These are phyloP conservation scores for Philopedon plagiatum DNA, from an alignment of 2,888 invertebrate genomes.

Conservation along the genomic window DNA sequence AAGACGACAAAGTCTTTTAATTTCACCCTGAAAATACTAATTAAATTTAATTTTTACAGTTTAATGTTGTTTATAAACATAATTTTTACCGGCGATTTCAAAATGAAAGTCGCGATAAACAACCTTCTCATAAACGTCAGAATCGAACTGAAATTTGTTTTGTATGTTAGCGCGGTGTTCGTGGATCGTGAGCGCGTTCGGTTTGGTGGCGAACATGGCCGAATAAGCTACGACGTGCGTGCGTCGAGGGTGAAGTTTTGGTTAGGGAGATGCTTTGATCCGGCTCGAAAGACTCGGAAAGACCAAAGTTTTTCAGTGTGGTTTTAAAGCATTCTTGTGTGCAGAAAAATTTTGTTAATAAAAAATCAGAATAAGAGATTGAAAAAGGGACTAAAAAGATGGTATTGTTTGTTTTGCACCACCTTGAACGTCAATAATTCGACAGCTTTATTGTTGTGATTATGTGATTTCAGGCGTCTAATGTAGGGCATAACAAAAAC, in stretches of 20 bases:
- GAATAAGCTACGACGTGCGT: conserved; percentile 35
- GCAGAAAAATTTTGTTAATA: too few relatives aligned
- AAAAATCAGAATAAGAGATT: too few relatives aligned
- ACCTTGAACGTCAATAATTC: too few relatives aligned
- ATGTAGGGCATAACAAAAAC: too few relatives aligned
- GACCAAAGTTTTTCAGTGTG: neutral
- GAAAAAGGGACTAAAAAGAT: too few relatives aligned
- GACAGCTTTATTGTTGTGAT: too few relatives aligned
- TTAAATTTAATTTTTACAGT: conserved; percentile 1
- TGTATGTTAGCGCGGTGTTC: conserved; percentile 22
- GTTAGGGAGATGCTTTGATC: conserved; percentile 30
- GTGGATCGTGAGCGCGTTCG: conserved; percentile 30
- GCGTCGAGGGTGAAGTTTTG: conserved; percentile 30
- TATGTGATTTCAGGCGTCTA: too few relatives aligned
- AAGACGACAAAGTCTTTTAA: neutral
- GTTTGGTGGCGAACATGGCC: conserved; percentile 14
- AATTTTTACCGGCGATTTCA: conserved; percentile 31
- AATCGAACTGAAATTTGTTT: conserved; percentile 38
- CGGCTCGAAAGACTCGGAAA: neutral
- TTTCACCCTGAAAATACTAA: neutral
- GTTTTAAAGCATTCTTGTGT: too few relatives aligned
- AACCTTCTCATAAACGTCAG: conserved; percentile 5
- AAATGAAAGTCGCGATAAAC: conserved; percentile 8
- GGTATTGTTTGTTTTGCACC: too few relatives aligned
- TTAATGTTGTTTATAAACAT: conserved; percentile 28